Base-by-base conservation (phyloP, 2,113 vertebrate genomes). In the Epinephelus fuscoguttatus region DNA sequence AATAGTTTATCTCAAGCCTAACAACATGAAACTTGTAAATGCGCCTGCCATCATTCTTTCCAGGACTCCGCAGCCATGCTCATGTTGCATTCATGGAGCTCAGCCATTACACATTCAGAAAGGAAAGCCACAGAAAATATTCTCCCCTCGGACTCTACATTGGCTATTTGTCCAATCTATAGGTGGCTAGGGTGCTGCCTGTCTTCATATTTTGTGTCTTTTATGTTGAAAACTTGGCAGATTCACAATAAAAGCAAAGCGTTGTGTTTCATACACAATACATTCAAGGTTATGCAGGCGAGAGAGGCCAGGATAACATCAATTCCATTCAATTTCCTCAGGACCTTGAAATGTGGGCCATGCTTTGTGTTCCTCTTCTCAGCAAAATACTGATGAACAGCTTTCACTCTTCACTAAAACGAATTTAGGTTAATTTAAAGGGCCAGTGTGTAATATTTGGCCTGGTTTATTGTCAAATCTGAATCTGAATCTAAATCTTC, bases 11-110 rank as follows among this genome's bases (percentile, higher is more conserved):
- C 91, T 93, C 72, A 62, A 70, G 86, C 68, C 74, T 77, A 93
- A 92, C 88, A 92, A 91, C 84, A 82, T 84, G 91, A 91, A 94
- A 90, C 83, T 88, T 90, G 82, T 88, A 92, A 90, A 94, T 81
- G 79, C 17, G 70, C 70, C 84, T 64, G 68, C 75, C 80, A 84
- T 92, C 91, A 84, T 90, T 93, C 85, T 92, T 84, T 55, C 69
- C 27, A 23, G 53, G 72, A 76, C 70, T 84, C 47, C 75, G 76
- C n/a, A 8, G 70, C 57, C 72, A 53, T 66, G 52, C 80, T 89
- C 83, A 80, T 78, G 88, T 84, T 84, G 80, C 85, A 90, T 92
- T 90, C 83, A 81, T 80, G 18, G 61, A 62, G 72, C 75, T 88
- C 57, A 19, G 69, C 27, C 55, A 45, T 75, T 89, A 77, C 70